Evolutionary conservation across 1,140 invertebrate species (phyloP).

Genomic region (Drosophila biarmipes): DNA sequence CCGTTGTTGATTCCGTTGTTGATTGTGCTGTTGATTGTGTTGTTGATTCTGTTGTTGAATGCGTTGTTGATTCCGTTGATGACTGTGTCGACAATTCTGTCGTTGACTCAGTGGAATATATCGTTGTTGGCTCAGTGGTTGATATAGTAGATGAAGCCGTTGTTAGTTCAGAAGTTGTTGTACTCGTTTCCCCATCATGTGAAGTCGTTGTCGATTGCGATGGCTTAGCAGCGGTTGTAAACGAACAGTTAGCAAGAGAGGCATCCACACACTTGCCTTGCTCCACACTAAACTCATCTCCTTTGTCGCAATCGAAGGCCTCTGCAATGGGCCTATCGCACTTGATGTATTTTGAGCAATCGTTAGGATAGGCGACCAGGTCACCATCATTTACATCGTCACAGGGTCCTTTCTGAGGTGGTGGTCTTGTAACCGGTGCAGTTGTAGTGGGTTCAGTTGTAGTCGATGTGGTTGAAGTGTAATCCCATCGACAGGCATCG

Average conservation of each 20-base stretch:
- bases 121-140: conserved; percentile 6
- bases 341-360: conserved; percentile 70
- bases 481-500: conserved; percentile 69
- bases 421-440: conserved; percentile 49
- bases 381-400: conserved; percentile 42
- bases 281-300: conserved; percentile 60
- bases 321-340: conserved; percentile 62
- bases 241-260: conserved; percentile 57
- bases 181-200: conserved; percentile 5
- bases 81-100: conserved; percentile 1
- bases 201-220: conserved; percentile 18
- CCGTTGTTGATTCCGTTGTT: conserved; percentile 7
- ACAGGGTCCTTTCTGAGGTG: conserved; percentile 63
- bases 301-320: conserved; percentile 51
- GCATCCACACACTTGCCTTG: conserved; percentile 46
- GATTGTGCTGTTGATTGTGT: background rate
- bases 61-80: background rate
- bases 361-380: conserved; percentile 67
- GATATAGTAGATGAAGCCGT: background rate
- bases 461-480: conserved; percentile 48
- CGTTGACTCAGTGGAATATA: background rate
- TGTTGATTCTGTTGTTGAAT: background rate
- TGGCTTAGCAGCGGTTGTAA: conserved; percentile 27
- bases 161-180: background rate
- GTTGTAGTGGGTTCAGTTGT: conserved; percentile 22